Base-by-base conservation (phyloP, 2,797 vertebrate genomes). In the Gadopsis marmoratus region DNA sequence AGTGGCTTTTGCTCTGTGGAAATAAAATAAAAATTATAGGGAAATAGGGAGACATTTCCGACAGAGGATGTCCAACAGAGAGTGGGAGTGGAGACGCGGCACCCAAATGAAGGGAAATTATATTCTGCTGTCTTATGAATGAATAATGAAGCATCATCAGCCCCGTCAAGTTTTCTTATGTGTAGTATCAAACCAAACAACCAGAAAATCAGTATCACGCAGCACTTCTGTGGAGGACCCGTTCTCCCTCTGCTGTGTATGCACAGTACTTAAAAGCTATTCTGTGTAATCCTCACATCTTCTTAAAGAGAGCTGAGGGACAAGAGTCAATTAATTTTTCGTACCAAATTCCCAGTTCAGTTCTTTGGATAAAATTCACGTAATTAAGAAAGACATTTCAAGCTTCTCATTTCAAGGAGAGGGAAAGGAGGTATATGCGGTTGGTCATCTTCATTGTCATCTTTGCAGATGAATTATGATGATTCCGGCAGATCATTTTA, bases 1-100 rank as follows among this genome's bases (percentile, higher is more conserved):
- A 94, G 91, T 92, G 87, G 79, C 81, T 93, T 91, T 91, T 93
- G 83, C 90, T 81, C 83, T 55, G 74, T 76, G 70, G 62, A 81
- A 26, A 26, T 26, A 26, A 26, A 26, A 26, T 26, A 26, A 26
- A 26, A 26, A 26, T 26, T 26, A 26, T 26, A 26, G 26, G 76
- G 86, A 90, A 89, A 88, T 68, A 86, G 75, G 71, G 71, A 88
- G 86, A 89, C 79, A 81, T 72, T 74, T 85, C 86, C 67, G 61
- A 86, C 82, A 82, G 84, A 90, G 76, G 83, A 84, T 85, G 84
- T 87, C 89, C 88, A 76, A 78, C 68, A 72, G 79, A 76, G 75
- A 66, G 76, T 4, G 19, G 21, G 60, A 83, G 69, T 12, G 56
- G 51, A 81, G 68, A 71, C 12, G 39, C 77, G 63, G 59, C 76